A percentile compares a stretch with the other conserved stretches of the same genome.
Evolutionary conservation across 2,113 vertebrate species (phyloP).

Genomic region (Morone chrysops): DNA sequence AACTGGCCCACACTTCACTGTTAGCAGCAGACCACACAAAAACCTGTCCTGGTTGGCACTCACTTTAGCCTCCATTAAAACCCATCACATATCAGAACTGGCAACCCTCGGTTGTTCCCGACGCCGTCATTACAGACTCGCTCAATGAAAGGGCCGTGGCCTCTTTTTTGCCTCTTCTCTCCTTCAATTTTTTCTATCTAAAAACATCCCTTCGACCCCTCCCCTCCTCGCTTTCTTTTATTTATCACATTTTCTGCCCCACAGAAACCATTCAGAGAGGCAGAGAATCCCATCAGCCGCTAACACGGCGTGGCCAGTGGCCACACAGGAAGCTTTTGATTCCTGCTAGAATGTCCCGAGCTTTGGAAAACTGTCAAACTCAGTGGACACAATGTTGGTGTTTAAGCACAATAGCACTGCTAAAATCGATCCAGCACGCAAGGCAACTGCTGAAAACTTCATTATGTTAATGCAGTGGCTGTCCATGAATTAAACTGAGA

Average conservation of each 20-base stretch:
- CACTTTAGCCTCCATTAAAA: constrained; percentile 10
- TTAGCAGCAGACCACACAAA: constrained; percentile 18
- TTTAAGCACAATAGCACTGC: constrained; percentile 46
- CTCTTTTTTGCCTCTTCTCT: constrained; percentile 29
- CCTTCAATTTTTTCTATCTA: constrained; percentile 19
- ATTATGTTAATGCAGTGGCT: constrained; percentile 25
- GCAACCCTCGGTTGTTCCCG: constrained; percentile 20
- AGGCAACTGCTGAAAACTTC: constrained; percentile 38
- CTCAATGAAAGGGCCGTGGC: constrained; percentile 45
- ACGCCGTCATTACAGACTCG: constrained; percentile 52
- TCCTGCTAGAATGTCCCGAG: constrained; percentile 54
- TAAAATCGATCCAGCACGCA: constrained; percentile 58
- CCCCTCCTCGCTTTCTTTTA: constrained; percentile 22
- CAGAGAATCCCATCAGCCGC: constrained; percentile 60
- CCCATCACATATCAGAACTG: constrained; percentile 30
- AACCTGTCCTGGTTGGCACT: constrained; percentile 8
- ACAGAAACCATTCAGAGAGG: constrained; percentile 43
- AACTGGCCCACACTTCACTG: constrained; percentile 1
- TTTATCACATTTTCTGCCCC: constrained; percentile 63
- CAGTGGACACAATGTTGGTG: constrained; percentile 53
- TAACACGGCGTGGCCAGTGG: constrained; percentile 41
- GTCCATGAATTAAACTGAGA: neutral
- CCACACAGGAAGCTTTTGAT: constrained; percentile 69
- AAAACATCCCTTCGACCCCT: constrained; percentile 39
- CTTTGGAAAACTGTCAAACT: constrained; percentile 56